Evolutionary conservation across 23 tunicate genomes (phyloP), one percentile per base, ranked within the genome.

Genomic region (Pegea sp.): DNA sequence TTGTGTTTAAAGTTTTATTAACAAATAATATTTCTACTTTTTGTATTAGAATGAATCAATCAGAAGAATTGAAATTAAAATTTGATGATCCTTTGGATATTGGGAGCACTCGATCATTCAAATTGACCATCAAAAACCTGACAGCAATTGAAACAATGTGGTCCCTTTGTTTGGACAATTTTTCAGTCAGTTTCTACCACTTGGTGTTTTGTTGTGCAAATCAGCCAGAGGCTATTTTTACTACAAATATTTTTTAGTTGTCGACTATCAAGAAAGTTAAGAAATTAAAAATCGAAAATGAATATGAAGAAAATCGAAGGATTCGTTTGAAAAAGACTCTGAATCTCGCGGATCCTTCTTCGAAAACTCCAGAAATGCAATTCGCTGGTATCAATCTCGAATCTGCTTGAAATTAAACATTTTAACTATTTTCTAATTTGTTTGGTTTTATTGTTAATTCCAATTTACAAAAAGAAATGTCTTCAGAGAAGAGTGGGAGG

Each of bases 141-240:
- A 69, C 97, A 13, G 97, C 97, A 1, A 87, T 87, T 56, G 30
- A 70, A 56, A 55, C 84, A 19, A 72, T 72, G 4, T 81, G 93
- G 93, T 65, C 93, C 2, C 71, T 58, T 28, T 22, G 23, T 7
- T 56, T 71, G 1, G 42, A 71, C 30, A 60, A 66, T 48, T 81
- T 66, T 59, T 31, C 50, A 49, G 93, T 81, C 21, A 74, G 65
- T 23, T 48, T 16, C 43, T 44, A 20, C 0, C 7, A 20, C 20
- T 42, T n/a, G 26, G 8, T 59, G 22, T 43, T 18, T 48, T 23
- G 8, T 24, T 25, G 13, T 16, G 8, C 24, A 19, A n/a, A n/a
- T n/a, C n/a, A n/a, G n/a, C n/a, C n/a, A n/a, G n/a, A n/a, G n/a
- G n/a, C n/a, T n/a, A n/a, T n/a, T n/a, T n/a, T n/a, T n/a, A n/a